A percentile compares a stretch with the other conserved stretches of the same genome.
Evolutionary conservation across 1,140 invertebrate species (phyloP).

Genomic region (Penaeus japonicus): DNA sequence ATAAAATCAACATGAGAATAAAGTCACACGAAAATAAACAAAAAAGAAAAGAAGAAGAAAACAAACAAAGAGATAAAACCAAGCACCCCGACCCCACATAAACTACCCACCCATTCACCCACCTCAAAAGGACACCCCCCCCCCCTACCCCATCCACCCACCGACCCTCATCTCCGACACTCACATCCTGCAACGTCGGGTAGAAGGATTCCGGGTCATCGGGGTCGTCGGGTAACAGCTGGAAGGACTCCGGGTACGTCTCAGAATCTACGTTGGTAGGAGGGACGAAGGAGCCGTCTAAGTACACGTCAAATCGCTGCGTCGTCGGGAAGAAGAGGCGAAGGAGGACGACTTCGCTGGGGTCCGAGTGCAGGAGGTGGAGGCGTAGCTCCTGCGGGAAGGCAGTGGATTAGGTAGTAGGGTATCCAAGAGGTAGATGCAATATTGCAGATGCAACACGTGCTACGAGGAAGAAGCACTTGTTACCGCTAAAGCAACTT

Average conservation of each 20-base stretch:
- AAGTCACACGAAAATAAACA: neutral
- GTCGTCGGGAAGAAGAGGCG: conserved; percentile 39
- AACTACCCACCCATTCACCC: too few species aligned
- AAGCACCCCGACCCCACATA: too few species aligned
- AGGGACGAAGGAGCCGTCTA: conserved; percentile 3
- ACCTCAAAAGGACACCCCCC: too few species aligned
- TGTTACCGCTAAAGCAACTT: too few species aligned
- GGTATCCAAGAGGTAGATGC: too few species aligned
- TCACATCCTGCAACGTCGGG: neutral
- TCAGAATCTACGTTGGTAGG: conserved; percentile 30
- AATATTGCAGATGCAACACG: too few species aligned
- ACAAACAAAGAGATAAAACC: too few species aligned
- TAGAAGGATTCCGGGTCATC: neutral
- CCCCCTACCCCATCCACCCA: too few species aligned
- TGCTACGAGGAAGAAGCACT: too few species aligned
- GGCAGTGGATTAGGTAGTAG: neutral
- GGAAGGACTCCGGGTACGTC: neutral
- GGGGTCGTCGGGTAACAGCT: neutral
- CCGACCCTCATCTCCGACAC: neutral
- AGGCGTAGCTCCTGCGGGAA: conserved; percentile 13
- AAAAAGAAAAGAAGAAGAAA: neutral
- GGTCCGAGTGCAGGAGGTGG: conserved; percentile 24
- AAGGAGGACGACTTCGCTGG: conserved; percentile 18
- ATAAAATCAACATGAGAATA: neutral
- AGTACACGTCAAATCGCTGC: conserved; percentile 38